Percentiles rank a stretch among this genome's conserved stretches.
phyloP scores from a whole-genome alignment of 2,888 invertebrate species.

The Lissonota sp. region DNA sequence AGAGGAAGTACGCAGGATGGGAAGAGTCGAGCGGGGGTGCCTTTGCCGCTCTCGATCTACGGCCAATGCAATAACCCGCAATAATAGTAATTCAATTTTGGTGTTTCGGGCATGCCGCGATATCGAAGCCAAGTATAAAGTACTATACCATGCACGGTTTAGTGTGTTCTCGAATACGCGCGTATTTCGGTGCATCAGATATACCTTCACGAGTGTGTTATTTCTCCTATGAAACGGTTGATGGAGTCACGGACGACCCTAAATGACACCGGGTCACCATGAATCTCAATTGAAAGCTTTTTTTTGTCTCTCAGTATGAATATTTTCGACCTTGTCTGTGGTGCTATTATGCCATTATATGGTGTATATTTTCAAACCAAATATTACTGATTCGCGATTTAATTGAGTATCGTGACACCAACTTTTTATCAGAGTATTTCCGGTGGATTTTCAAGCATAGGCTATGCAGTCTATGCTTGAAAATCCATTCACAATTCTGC shows the following conservation, averaged over 20 bases:
- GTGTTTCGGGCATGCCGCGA: slow-evolving; percentile 60
- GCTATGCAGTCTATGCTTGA: too few relatives aligned
- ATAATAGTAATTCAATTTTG: slow-evolving; percentile 74
- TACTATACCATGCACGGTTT: slow-evolving; percentile 50
- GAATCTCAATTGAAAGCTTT: slow-evolving; percentile 48
- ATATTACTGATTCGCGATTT: too few relatives aligned
- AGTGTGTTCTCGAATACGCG: slow-evolving; percentile 52
- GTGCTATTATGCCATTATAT: too few relatives aligned
- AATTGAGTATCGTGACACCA: too few relatives aligned
- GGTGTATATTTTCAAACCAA: too few relatives aligned
- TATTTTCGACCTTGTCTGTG: too few relatives aligned
- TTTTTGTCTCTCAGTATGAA: slow-evolving; percentile 3
- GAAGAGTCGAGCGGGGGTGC: slow-evolving; percentile 26
- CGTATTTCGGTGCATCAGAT: not conserved
- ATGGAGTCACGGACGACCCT: slow-evolving; percentile 23
- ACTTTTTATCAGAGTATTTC: too few relatives aligned
- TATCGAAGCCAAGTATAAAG: slow-evolving; percentile 52
- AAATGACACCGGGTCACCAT: slow-evolving; percentile 40
- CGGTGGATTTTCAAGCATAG: too few relatives aligned
- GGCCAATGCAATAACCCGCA: slow-evolving; percentile 77
- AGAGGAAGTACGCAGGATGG: not conserved
- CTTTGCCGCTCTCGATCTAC: slow-evolving; percentile 65
- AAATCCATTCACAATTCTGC: too few relatives aligned
- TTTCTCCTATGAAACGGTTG: not conserved
- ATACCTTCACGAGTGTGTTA: too few relatives aligned